A percentile compares a stretch with the other conserved stretches of the same genome.
phyloP scores from a whole-genome alignment of 2,797 vertebrate genomes.

The Micrastur ruficollis region DNA sequence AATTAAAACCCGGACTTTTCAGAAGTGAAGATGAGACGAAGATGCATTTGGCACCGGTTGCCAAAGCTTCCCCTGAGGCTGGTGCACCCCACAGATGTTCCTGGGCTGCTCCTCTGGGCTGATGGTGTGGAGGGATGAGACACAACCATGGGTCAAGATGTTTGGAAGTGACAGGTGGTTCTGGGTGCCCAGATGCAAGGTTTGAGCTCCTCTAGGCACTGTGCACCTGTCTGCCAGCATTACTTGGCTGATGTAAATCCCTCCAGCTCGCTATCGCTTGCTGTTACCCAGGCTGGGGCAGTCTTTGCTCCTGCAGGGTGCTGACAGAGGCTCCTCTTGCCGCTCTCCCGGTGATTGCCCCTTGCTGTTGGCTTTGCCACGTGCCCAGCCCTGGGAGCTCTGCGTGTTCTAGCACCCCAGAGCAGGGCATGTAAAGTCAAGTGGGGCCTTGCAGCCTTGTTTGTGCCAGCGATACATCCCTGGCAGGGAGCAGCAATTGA shows the following conservation, averaged over 20 bases:
- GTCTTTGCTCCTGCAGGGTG: not conserved
- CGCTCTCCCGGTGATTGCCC: not conserved
- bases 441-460: not conserved
- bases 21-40: not conserved
- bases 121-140: not conserved
- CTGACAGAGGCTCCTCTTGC: not conserved
- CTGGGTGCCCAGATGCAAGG: not conserved
- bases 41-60: not conserved
- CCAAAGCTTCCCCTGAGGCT: not conserved
- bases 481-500: rapidly evolving
- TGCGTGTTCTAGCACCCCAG: rapidly evolving
- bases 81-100: not conserved
- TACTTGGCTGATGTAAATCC: not conserved
- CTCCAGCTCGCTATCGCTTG: not conserved
- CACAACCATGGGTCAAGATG: not conserved
- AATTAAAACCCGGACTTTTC: not conserved
- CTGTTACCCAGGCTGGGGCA: not conserved
- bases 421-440: not conserved
- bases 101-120: not conserved
- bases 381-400: not conserved
- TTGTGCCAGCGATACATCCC: not conserved
- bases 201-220: not conserved
- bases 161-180: not conserved
- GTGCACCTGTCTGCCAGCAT: not conserved
- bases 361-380: not conserved